Evolutionary conservation across 2,888 invertebrate species (phyloP).

Genomic region (Cremastobaeus sp.): DNA sequence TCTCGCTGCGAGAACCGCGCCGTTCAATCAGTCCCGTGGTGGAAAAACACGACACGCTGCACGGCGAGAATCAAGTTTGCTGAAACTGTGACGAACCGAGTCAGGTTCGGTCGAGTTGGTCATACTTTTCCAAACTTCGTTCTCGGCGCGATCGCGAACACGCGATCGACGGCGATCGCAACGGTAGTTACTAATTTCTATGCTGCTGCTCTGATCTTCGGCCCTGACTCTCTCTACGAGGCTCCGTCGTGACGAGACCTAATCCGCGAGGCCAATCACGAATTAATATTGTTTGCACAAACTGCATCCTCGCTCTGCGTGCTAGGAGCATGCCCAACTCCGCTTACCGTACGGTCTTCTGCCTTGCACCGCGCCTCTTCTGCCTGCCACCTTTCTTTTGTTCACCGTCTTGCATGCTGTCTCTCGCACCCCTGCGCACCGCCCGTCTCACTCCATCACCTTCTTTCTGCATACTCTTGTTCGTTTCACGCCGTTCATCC

Average conservation of each 20-base stretch:
- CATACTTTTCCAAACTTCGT: conserved; percentile 44
- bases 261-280: conserved; percentile 59
- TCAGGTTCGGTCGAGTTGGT: conserved; percentile 6
- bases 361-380: conserved; percentile 59
- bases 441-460: not conserved
- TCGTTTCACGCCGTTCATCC: conserved; percentile 47
- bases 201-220: conserved; percentile 76
- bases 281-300: conserved; percentile 50
- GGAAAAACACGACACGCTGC: not conserved
- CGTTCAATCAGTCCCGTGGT: not conserved
- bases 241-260: conserved; percentile 68
- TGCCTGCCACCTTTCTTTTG: conserved; percentile 39
- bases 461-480: conserved; percentile 34
- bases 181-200: conserved; percentile 68
- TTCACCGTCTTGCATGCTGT: conserved; percentile 42
- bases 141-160: conserved; percentile 17
- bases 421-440: conserved; percentile 1
- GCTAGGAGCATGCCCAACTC: conserved; percentile 72
- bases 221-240: conserved; percentile 77
- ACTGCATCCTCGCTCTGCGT: conserved; percentile 44
- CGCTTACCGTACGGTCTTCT: conserved; percentile 73
- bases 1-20: not conserved
- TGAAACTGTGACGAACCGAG: conserved; percentile 24
- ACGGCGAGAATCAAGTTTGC: conserved; percentile 46
- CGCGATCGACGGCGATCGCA: conserved; percentile 16